These are phyloP conservation scores for Hoplodrina ambigua DNA, from an alignment of 2,888 invertebrate species.

Conservation along the genomic window DNA sequence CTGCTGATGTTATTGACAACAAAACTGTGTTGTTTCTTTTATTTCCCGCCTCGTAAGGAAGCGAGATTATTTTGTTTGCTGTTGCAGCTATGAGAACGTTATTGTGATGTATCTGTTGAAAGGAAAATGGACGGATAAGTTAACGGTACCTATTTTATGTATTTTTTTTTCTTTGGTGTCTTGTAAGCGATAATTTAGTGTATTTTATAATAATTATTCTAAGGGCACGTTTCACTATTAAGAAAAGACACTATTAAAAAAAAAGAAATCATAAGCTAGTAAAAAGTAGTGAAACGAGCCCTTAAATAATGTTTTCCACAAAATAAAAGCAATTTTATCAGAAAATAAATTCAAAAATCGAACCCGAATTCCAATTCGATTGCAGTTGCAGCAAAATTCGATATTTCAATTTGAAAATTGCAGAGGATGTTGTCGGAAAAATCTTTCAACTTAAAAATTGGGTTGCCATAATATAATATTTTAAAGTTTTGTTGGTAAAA, in stretches of 20 bases:
- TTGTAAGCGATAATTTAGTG: not conserved
- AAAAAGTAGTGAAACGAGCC: too few relatives aligned
- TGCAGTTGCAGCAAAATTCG: constrained; percentile 37
- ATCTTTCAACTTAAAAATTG: constrained; percentile 31
- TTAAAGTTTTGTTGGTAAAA: not conserved
- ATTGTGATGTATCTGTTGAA: constrained; percentile 30
- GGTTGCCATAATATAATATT: constrained; percentile 2
- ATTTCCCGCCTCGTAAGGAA: constrained; percentile 75
- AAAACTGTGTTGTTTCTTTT: constrained; percentile 83
- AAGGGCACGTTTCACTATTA: too few relatives aligned
- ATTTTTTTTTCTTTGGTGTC: too few relatives aligned
- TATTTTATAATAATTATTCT: not conserved
- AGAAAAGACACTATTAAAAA: too few relatives aligned
- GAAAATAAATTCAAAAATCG: constrained; percentile 42
- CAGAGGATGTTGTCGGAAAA: constrained; percentile 14
- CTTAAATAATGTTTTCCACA: not conserved
- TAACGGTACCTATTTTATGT: not conserved
- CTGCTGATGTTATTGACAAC: constrained; percentile 89
- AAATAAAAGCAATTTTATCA: constrained; percentile 13
- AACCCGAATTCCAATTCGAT: constrained; percentile 32
- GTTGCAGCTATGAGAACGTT: constrained; percentile 23
- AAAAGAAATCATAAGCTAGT: too few relatives aligned
- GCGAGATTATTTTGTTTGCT: constrained; percentile 64
- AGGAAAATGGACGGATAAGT: not conserved
- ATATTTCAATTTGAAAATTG: constrained; percentile 50